Evolutionary conservation across 2,797 vertebrate species (phyloP).

Genomic region (Perodicticus potto): DNA sequence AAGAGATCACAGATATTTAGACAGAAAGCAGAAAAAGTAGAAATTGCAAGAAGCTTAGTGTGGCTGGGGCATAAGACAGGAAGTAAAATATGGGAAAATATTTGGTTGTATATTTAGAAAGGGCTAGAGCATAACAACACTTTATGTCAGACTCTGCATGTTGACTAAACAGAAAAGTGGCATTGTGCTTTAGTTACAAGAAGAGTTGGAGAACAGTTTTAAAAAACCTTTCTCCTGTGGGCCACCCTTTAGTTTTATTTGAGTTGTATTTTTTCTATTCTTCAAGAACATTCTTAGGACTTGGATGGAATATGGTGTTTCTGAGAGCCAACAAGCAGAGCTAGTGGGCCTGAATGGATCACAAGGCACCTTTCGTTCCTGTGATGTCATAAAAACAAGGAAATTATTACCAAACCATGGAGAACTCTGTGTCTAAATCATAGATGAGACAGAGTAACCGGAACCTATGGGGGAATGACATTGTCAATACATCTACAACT

Average conservation of each 20-base stretch:
- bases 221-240: neutral
- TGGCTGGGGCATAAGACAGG: neutral
- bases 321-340: neutral
- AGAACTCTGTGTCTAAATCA: neutral
- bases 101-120: neutral
- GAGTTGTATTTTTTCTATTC: neutral
- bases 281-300: slow-evolving; percentile 2
- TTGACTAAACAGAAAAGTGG: neutral
- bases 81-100: neutral
- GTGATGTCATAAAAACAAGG: slow-evolving; percentile 15
- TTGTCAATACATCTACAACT: slow-evolving; percentile 43
- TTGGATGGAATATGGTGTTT: neutral
- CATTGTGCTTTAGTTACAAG: neutral
- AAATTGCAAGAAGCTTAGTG: neutral
- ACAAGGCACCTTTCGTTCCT: neutral
- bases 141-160: neutral
- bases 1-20: neutral
- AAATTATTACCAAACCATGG: slow-evolving; percentile 14
- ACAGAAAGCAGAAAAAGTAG: neutral
- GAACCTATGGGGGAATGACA: neutral
- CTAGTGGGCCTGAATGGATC: neutral
- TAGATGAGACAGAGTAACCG: neutral
- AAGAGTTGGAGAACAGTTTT: neutral
- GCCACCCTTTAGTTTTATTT: neutral
- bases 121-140: neutral